Conservation (phyloP, 2,888 invertebrate genomes). For the Buathra laborator region DNA sequence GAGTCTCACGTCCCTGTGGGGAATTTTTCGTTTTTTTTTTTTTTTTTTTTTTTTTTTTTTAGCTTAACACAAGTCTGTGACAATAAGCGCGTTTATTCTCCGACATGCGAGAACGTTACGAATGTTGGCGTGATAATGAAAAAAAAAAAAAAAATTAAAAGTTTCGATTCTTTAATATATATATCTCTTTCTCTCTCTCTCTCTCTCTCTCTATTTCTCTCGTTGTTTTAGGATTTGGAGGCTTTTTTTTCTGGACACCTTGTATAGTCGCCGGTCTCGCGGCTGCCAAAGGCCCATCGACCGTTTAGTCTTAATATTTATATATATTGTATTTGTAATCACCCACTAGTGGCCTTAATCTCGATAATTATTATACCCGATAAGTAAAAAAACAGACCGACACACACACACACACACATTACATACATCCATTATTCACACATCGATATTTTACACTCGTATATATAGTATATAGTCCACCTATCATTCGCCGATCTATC, state of each 20-base stretch:
- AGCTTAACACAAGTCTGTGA: constrained; percentile 61
- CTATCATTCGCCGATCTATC: constrained; percentile 50
- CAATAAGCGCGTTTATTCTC: constrained; percentile 49
- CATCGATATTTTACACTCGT: constrained; percentile 62
- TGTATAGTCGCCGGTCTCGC: constrained; percentile 68
- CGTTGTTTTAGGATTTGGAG: constrained; percentile 25
- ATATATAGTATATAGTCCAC: constrained; percentile 42
- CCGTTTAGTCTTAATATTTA: constrained; percentile 74
- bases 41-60: constrained; percentile 9
- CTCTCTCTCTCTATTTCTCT: not conserved
- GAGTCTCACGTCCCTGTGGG: constrained; percentile 17
- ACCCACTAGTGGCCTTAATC: constrained; percentile 85
- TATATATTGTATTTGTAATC: constrained; percentile 80
- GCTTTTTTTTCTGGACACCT: constrained; percentile 70
- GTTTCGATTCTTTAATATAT: constrained; percentile 9
- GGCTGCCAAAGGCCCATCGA: constrained; percentile 71
- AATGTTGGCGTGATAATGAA: constrained; percentile 3
- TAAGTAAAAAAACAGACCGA: constrained; percentile 30
- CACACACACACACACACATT: not conserved
- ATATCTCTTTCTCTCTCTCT: not conserved
- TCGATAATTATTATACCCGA: constrained; percentile 63
- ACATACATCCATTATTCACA: constrained; percentile 42
- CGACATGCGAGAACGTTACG: constrained; percentile 13
- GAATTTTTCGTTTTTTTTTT: not conserved
- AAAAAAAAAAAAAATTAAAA: constrained; percentile 9